Evolutionary conservation across 2,888 invertebrate species (phyloP).

Genomic region (Thymelicus lineola): DNA sequence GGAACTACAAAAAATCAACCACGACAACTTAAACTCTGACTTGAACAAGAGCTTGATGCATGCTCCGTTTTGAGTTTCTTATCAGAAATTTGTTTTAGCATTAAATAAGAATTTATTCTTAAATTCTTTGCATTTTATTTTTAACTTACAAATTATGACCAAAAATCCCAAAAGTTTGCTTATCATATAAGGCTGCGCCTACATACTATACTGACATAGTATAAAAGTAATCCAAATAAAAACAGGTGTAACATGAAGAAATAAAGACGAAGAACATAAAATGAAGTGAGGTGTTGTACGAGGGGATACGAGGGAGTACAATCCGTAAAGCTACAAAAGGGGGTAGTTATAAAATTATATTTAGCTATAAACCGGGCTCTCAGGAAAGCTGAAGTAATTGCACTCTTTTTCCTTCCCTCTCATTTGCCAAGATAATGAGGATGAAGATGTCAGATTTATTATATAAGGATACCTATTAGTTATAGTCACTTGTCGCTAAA

Average conservation of each 20-base stretch:
- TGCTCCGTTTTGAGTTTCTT: too few species aligned
- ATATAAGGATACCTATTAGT: slow-evolving; percentile 3
- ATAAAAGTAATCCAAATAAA: too few species aligned
- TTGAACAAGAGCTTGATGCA: too few species aligned
- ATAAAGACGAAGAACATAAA: slow-evolving; percentile 20
- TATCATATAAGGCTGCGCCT: too few species aligned
- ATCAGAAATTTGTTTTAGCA: too few species aligned
- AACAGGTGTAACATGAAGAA: slow-evolving; percentile 1
- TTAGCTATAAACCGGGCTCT: slow-evolving; percentile 39
- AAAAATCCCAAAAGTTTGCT: too few species aligned
- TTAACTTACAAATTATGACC: too few species aligned
- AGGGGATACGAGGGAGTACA: slow-evolving; percentile 8
- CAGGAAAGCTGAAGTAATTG: slow-evolving; percentile 28
- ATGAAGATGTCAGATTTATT: slow-evolving; percentile 17
- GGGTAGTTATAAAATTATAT: slow-evolving; percentile 40
- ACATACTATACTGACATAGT: too few species aligned
- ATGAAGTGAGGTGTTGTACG: slow-evolving; percentile 20
- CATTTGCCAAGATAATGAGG: slow-evolving; percentile 33
- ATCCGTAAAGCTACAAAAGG: slow-evolving; percentile 29
- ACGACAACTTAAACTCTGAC: too few species aligned
- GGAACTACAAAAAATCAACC: too few species aligned
- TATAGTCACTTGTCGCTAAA: not conserved
- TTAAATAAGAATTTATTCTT: too few species aligned
- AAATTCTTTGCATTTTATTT: too few species aligned
- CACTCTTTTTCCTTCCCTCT: slow-evolving; percentile 53